Base-by-base conservation (phyloP, 2,888 invertebrate species). In the Leptinotarsa juncta region DNA sequence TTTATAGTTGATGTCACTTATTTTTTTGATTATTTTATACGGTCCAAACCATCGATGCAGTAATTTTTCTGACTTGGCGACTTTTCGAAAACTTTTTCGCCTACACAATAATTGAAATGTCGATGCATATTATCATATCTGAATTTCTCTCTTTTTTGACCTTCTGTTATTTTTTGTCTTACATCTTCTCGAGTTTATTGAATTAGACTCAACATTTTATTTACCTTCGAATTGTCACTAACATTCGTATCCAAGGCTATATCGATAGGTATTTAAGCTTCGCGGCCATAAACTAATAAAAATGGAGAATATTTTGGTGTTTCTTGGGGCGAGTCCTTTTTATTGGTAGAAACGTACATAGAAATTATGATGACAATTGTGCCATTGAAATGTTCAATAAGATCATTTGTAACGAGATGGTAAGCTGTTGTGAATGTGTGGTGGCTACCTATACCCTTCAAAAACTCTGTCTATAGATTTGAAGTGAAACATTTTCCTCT, bases 261-360 rank as follows among this genome's bases (percentile, higher is more conserved):
- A 16, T 67, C 67, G 26, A 23, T 32, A 10, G 67, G 26, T 16
- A 67, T 10, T 23, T 53, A 26, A 16, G 67, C 51, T 53, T 67
- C 67, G 16, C 67, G 50, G 53, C 67, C 67, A n/a, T 66, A 67
- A 20, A 53, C 53, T 51, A 67, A 20, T 67, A 53, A 51, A 67
- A 67, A 51, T 23, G 53, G 67, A 26, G 53, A 51, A 12, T 26
- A 5, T 67, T 51, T 67, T 16, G 51, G 53, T 26, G 26, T 53
- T 67, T 67, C 51, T 67, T 67, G 53, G 14, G 51, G 67, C 5
- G 51, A 67, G 16, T 67, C 67, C 23, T 67, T 51, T 32, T 67
- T 50, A 23, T 67, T 67, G 23, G 51, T 67, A 23, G 51, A 51
- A 32, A 67, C 51, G 32, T 51, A 51, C 67, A 51, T 67, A n/a